Base-by-base conservation (phyloP, 2,888 invertebrate genomes). In the Cetonia aurata region DNA sequence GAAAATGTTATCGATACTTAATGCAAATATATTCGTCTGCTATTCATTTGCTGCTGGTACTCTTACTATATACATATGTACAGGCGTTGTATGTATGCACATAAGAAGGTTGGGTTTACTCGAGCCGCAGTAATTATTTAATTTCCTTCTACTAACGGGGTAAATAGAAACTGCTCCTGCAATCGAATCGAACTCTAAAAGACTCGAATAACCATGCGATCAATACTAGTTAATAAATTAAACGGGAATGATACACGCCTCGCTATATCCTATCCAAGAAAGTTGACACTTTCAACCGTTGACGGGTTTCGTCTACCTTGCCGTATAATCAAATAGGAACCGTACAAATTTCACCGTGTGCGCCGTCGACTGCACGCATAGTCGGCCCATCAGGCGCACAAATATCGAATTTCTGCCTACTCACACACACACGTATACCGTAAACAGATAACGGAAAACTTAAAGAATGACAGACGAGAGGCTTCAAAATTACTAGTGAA, bases 401-500 rank as follows among this genome's bases (percentile, higher is more conserved):
- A 15, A 52, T 65, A 65, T 65, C 62, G 46, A 50, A 41, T 65
- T 65, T 50, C 62, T 37, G 33, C 50, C 62, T n/a, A 17, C 50
- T 37, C 50, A 19, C 41, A 46, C 50, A 50, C 50, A 19, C 41
- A 46, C 46, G 46, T 31, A 8, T 65, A 65, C 50, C 37, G 50
- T 50, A 65, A 50, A 15, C 19, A 50, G 52, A 65, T 65, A 65
- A 37, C 37, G 50, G 62, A 65, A 65, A 50, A 60, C 60, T 60
- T 65, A 65, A 50, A 41, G 50, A 65, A 52, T 65, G 37, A 65
- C 62, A 52, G 62, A 60, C 60, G 46, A 37, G 62, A 65, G 52
- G 37, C 50, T 50, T 65, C 62, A 65, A 65, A 65, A 65, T 65
- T 65, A 37, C 62, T 50, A 33, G 37, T 65, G 50, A 52, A 65